Evolutionary conservation across 2,888 invertebrate species (phyloP).

Genomic region (Cephus pygmeus): DNA sequence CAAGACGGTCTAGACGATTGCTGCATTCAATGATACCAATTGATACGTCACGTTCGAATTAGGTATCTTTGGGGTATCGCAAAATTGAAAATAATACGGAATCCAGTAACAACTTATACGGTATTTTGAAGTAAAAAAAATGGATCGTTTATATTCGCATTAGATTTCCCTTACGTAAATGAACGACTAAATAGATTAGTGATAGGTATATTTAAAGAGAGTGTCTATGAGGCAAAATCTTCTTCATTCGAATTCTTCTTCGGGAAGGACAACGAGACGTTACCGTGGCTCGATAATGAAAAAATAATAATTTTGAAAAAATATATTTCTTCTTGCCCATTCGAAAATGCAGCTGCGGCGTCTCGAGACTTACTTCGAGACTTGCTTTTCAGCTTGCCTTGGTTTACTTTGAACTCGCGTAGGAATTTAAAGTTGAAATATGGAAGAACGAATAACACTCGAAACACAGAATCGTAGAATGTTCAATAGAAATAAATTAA

Average conservation of each 20-base stretch:
- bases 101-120: neutral
- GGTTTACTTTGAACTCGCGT: neutral
- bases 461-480: neutral
- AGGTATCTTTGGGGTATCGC: neutral
- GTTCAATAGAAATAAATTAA: neutral
- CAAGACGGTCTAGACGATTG: neutral
- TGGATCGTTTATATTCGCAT: neutral
- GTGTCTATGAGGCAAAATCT: neutral
- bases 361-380: slow-evolving; percentile 4
- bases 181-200: neutral
- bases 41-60: neutral
- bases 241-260: neutral
- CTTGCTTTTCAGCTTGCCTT: slow-evolving; percentile 12
- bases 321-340: neutral
- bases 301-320: neutral
- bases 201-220: neutral
- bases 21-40: neutral
- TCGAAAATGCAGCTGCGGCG: neutral
- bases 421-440: slow-evolving; percentile 2
- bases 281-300: neutral
- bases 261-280: neutral
- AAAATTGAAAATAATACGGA: neutral
- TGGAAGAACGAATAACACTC: slow-evolving; percentile 10
- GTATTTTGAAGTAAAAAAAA: neutral
- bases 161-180: neutral